These are phyloP conservation scores for Aspidoscelis tigris DNA, from an alignment of 2,113 vertebrate species.

Conservation along the genomic window DNA sequence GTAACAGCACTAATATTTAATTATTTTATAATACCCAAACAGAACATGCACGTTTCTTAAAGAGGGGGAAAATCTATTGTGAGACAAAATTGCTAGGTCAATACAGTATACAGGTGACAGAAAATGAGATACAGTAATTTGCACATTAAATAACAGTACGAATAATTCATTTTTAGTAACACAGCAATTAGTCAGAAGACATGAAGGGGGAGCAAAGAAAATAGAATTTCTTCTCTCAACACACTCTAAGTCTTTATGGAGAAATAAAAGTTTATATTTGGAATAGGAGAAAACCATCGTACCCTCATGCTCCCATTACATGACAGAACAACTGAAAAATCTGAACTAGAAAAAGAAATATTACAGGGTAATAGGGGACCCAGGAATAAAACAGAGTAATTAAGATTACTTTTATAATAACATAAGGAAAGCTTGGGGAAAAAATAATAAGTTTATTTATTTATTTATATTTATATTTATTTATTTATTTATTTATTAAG, in stretches of 20 bases:
- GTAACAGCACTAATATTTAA: not conserved
- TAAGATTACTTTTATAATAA: not conserved
- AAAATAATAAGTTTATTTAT: no score
- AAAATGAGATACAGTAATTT: not conserved
- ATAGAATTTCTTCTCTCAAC: slow-evolving; percentile 26
- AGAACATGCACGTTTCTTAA: not conserved
- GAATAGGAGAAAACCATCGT: not conserved
- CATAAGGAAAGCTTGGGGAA: not conserved
- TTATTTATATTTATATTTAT: no score
- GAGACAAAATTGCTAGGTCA: slow-evolving; percentile 11
- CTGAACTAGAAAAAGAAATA: not conserved
- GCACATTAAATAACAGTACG: slow-evolving; percentile 1
- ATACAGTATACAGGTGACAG: accelerated
- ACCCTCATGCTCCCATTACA: not conserved
- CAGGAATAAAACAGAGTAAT: not conserved
- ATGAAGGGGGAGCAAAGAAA: not conserved
- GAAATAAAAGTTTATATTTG: not conserved
- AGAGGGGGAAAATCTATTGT: not conserved
- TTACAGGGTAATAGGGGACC: not conserved
- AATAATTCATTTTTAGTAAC: not conserved
- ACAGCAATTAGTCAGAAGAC: slow-evolving; percentile 14
- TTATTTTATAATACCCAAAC: not conserved
- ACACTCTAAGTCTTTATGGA: not conserved
- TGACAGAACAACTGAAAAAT: not conserved
- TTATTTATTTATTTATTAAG: no score